Evolutionary conservation across 2,113 vertebrate genomes (phyloP), one percentile per base, ranked within the genome.

Genomic region (Sarotherodon lohbergeri): DNA sequence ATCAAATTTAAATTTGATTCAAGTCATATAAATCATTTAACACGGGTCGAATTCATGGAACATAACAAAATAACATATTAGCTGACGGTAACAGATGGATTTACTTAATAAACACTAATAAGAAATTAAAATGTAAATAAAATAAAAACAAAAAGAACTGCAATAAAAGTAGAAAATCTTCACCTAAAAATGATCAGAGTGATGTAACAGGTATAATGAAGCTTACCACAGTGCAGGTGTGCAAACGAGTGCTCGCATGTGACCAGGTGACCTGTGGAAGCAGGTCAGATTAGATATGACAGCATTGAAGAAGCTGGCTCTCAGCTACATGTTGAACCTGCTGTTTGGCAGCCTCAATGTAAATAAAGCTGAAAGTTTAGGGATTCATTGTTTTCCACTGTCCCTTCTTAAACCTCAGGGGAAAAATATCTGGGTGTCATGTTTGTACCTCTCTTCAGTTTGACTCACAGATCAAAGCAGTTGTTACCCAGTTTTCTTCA

Each of bases 21-120:
- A 8, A 57, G 7, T 14, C 24, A 57, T 57, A 57, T 14, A 57
- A 66, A n/a, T n/a, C 6, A 13, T 39, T 66, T 66, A 39, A 66
- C 61, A 39, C 0, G 2, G 19, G 17, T 39, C 19, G 1, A n/a
- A 66, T 66, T 22, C 9, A 39, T 8, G 3, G 6, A 66, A 39
- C 16, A 66, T 39, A 8, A 66, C 32, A 0, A 39, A 39, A 36
- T 7, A 12, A 39, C 9, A 36, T 7, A 59, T 29, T 5, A 24
- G 16, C 27, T 17, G 3, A 34, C 2, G 17, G 8, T 63, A 63
- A 63, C 9, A 63, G 24, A 57, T 17, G 56, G 2, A 16, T 59
- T 3, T 16, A 59, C 4, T 57, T 0, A 57, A 57, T 29, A 63
- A 63, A 34, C 29, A 63, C 16, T 34, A 63, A 63, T 34, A 19